Conservation (phyloP, 2,797 vertebrate species). For the Neosilurus mollespiculum region DNA sequence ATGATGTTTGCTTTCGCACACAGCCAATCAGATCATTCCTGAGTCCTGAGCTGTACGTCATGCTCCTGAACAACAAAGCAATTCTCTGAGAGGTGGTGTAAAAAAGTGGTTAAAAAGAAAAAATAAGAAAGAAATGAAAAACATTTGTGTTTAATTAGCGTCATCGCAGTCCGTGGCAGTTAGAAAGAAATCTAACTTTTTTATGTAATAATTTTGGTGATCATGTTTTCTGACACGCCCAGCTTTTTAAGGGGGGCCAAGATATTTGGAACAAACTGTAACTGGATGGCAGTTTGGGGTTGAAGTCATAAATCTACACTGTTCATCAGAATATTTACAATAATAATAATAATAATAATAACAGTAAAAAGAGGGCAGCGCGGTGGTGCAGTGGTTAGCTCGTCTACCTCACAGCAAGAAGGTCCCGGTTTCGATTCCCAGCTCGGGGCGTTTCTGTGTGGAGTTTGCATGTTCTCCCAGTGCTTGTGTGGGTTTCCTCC, state of each 20-base stretch:
- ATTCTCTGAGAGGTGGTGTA: background rate
- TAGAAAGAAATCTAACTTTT: background rate
- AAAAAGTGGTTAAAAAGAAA: background rate
- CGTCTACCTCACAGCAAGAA: no score
- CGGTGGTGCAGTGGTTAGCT: no score
- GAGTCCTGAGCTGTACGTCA: background rate
- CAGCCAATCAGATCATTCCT: no score
- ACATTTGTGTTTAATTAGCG: no score
- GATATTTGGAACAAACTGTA: background rate
- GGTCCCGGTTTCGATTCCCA: no score
- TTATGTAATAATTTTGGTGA: no score
- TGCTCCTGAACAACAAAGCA: background rate
- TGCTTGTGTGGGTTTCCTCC: no score
- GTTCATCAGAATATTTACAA: background rate
- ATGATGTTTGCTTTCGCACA: no score
- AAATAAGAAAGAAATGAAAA: background rate
- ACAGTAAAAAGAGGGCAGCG: no score
- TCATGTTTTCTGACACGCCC: no score
- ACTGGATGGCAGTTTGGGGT: background rate
- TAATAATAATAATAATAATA: background rate
- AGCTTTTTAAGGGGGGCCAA: background rate
- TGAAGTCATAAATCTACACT: background rate
- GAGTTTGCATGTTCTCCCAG: no score
- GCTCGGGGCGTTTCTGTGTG: no score
- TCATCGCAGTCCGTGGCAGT: background rate